Conservation (phyloP, 2,113 vertebrate genomes). For the Myxocyprinus asiaticus region DNA sequence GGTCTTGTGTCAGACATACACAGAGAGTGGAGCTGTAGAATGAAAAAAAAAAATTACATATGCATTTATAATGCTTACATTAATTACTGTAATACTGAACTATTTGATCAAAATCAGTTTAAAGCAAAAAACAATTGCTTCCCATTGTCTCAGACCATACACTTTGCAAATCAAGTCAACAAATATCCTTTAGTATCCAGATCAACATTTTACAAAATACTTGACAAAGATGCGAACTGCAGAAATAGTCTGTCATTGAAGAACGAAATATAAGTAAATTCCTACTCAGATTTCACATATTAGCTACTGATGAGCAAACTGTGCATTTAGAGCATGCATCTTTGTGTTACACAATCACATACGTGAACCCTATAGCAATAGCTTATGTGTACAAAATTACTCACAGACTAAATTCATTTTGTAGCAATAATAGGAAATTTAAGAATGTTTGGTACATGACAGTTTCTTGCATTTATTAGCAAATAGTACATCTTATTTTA, state of each 20-base stretch:
- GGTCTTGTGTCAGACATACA: not conserved
- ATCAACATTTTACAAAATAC: not conserved
- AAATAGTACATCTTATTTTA: not conserved
- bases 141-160: too few species aligned
- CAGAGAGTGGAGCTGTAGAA: not conserved
- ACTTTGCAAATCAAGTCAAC: too few species aligned
- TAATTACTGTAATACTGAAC: too few species aligned
- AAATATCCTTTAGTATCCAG: not conserved
- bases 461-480: not conserved
- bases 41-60: too few species aligned
- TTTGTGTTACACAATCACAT: not conserved
- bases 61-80: too few species aligned
- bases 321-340: constrained; percentile 16
- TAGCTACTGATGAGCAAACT: not conserved
- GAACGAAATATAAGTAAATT: not conserved
- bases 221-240: not conserved
- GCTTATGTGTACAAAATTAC: not conserved
- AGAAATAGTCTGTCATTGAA: not conserved
- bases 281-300: not conserved
- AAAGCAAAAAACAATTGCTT: too few species aligned
- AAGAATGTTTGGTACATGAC: too few species aligned
- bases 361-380: not conserved
- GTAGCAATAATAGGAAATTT: too few species aligned
- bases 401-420: too few species aligned
- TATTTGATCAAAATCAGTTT: too few species aligned